Evolutionary conservation across 2,113 vertebrate genomes (phyloP).

Genomic region (Gracilinanus agilis): DNA sequence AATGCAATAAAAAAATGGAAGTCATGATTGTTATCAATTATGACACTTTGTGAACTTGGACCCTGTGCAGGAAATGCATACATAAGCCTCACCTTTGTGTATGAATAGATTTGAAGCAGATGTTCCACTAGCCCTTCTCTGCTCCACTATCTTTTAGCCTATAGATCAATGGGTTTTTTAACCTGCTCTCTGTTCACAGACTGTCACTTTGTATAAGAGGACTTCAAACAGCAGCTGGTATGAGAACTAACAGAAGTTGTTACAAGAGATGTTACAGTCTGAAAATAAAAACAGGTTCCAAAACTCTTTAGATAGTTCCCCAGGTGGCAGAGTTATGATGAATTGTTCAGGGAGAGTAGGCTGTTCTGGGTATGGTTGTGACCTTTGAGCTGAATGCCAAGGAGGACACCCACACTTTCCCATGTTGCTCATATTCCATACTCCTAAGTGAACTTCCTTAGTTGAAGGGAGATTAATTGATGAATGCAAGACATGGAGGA

Average conservation of each 20-base stretch:
- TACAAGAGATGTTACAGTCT: neutral
- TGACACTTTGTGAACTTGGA: neutral
- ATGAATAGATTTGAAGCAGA: neutral
- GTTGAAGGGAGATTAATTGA: neutral
- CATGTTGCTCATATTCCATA: neutral
- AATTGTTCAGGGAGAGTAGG: neutral
- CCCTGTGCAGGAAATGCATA: neutral
- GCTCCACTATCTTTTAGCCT: neutral
- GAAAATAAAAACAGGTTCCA: neutral
- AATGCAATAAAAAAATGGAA: neutral
- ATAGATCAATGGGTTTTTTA: slow-evolving; percentile 8
- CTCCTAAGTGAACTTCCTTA: neutral
- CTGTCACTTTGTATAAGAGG: neutral
- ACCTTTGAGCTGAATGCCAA: slow-evolving; percentile 19
- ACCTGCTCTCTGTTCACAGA: neutral
- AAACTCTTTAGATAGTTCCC: slow-evolving; percentile 16
- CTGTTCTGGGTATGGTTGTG: neutral
- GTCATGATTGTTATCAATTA: neutral
- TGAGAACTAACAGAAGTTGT: neutral
- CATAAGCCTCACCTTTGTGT: neutral
- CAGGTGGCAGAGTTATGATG: neutral
- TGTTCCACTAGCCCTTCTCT: neutral
- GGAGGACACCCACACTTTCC: neutral
- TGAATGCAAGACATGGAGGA: neutral
- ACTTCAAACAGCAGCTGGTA: neutral